These are phyloP conservation scores for Antitype chi DNA, from an alignment of 2,888 invertebrate genomes.

Conservation along the genomic window DNA sequence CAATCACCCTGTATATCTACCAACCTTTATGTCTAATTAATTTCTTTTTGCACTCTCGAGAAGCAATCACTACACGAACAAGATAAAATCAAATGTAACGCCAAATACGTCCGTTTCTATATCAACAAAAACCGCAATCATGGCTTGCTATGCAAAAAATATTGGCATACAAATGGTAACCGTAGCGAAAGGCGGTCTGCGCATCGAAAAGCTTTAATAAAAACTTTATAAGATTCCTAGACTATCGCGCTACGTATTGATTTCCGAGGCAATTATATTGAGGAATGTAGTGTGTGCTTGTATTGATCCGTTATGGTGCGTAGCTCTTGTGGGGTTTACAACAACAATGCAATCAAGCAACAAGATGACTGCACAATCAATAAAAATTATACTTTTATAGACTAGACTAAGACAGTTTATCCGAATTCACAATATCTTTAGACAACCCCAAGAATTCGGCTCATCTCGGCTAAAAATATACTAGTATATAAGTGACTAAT, in stretches of 20 bases:
- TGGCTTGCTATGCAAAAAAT: constrained; percentile 38
- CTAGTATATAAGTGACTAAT: not conserved
- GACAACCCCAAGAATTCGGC: not conserved
- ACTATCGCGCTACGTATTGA: constrained; percentile 9
- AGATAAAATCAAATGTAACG: constrained; percentile 39
- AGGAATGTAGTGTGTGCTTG: constrained; percentile 1
- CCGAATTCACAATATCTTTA: not conserved
- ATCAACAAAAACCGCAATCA: constrained; percentile 48
- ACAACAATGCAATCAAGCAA: constrained; percentile 5
- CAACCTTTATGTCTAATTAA: constrained; percentile 30
- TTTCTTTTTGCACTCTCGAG: constrained; percentile 23
- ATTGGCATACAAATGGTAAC: constrained; percentile 23
- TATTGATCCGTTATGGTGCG: constrained; percentile 2
- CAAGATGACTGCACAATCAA: not conserved
- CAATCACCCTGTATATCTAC: constrained; percentile 28
- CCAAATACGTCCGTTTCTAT: constrained; percentile 40
- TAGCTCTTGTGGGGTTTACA: not conserved
- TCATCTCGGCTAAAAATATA: constrained; percentile 12
- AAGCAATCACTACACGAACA: constrained; percentile 33
- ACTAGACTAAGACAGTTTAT: not conserved
- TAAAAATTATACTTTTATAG: not conserved
- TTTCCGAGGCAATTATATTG: constrained; percentile 22
- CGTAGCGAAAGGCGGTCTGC: constrained; percentile 30
- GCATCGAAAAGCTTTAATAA: constrained; percentile 25
- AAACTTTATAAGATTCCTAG: constrained; percentile 25